A percentile compares a stretch with the other conserved stretches of the same genome.
These are phyloP conservation scores for Ivindomyrus marchei DNA, from an alignment of 2,113 vertebrate species.

Conservation along the genomic window DNA sequence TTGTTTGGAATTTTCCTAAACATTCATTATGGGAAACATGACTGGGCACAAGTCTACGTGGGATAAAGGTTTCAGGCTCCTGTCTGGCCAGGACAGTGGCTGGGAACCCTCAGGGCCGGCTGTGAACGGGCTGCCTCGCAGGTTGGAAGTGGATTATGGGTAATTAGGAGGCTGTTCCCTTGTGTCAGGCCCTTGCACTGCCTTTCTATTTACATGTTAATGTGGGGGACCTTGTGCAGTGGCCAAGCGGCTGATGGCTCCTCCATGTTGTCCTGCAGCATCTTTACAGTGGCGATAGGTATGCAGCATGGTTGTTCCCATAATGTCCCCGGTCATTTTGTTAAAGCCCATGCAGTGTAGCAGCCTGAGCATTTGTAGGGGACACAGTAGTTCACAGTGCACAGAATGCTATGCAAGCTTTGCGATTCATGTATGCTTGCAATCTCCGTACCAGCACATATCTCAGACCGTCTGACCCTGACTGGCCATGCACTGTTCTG, in stretches of 20 bases:
- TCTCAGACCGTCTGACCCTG: neutral
- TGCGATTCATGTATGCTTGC: neutral
- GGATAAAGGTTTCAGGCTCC: neutral
- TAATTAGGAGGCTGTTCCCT: slow-evolving; percentile 43
- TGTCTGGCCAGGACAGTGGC: neutral
- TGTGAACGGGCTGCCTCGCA: slow-evolving; percentile 31
- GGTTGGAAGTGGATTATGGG: slow-evolving; percentile 43
- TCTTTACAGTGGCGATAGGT: neutral
- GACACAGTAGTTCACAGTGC: neutral
- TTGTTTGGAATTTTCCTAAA: neutral
- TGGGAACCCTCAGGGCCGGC: neutral
- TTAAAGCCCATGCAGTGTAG: neutral
- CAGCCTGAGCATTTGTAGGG: neutral
- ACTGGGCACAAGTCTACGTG: neutral
- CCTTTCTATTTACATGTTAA: slow-evolving; percentile 35
- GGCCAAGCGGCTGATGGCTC: neutral
- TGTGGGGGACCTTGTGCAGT: slow-evolving; percentile 16
- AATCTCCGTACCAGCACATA: neutral
- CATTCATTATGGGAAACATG: neutral
- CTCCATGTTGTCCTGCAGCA: slow-evolving; percentile 13
- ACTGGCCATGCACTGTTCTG: neutral
- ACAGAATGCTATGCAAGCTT: neutral
- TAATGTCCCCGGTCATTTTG: neutral
- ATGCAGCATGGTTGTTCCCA: slow-evolving; percentile 6
- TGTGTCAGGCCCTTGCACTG: slow-evolving; percentile 32